These are phyloP conservation scores for Chironomus riparius DNA, from an alignment of 2,888 invertebrate species.

Conservation along the genomic window DNA sequence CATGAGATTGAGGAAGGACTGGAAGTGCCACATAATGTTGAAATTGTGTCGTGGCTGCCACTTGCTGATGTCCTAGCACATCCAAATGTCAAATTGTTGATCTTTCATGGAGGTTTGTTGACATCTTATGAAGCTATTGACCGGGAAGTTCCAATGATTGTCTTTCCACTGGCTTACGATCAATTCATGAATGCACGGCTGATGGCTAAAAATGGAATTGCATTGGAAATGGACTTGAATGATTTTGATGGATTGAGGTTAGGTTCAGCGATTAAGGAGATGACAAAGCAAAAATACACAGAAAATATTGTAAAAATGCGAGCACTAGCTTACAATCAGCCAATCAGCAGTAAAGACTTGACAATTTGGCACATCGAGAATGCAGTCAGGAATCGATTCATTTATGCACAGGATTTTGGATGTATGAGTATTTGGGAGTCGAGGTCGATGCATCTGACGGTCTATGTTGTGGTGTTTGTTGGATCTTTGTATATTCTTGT, in stretches of 20 bases:
- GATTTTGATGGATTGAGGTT: not conserved
- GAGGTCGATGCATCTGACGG: too few species aligned
- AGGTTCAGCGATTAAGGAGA: not conserved
- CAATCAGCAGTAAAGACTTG: not conserved
- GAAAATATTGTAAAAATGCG: not conserved
- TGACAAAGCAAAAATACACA: not conserved
- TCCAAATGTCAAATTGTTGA: conserved; percentile 44
- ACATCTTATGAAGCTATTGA: conserved; percentile 43
- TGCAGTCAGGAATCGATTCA: not conserved
- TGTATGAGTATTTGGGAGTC: too few species aligned
- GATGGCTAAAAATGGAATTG: not conserved
- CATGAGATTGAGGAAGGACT: conserved; percentile 35
- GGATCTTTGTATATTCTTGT: too few species aligned
- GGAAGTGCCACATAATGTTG: conserved; percentile 34
- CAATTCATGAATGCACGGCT: not conserved
- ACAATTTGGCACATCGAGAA: not conserved
- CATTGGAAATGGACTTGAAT: not conserved
- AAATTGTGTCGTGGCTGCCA: conserved; percentile 39
- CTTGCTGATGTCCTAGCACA: conserved; percentile 36
- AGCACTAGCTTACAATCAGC: not conserved
- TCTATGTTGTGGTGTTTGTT: too few species aligned
- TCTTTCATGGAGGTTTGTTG: conserved; percentile 44
- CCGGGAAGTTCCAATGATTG: conserved; percentile 37
- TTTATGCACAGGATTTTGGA: too few species aligned
- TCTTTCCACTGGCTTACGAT: not conserved